These are phyloP conservation scores for Scyliorhinus canicula DNA, from an alignment of 2,797 vertebrate species.

Conservation along the genomic window DNA sequence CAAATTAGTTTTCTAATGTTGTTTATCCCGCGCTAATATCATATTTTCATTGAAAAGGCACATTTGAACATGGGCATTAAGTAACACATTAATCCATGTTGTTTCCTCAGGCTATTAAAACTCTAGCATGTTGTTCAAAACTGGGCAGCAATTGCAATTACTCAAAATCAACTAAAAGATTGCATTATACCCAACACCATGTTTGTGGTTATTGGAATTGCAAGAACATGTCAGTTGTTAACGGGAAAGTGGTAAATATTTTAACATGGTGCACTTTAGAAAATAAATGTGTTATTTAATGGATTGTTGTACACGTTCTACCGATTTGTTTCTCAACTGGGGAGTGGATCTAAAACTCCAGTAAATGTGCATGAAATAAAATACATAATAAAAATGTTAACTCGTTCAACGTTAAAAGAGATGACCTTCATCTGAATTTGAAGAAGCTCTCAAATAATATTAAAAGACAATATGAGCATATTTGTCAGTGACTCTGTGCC, in stretches of 20 bases:
- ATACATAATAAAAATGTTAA: neutral
- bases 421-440: neutral
- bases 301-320: neutral
- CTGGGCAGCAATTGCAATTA: neutral
- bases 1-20: neutral
- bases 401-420: neutral
- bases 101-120: neutral
- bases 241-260: neutral
- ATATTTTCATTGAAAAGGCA: neutral
- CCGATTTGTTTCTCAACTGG: neutral
- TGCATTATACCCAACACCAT: neutral
- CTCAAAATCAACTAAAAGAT: neutral
- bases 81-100: neutral
- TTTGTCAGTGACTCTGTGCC: neutral
- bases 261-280: neutral
- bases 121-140: neutral
- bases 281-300: neutral
- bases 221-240: neutral
- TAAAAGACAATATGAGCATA: neutral
- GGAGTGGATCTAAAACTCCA: neutral
- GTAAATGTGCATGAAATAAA: neutral
- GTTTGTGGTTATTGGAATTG: slow-evolving; percentile 4
- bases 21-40: neutral
- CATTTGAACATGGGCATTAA: neutral
- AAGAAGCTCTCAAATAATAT: neutral